phyloP scores from a whole-genome alignment of 2,888 invertebrate genomes.

The Omphaloscelis lunosa region DNA sequence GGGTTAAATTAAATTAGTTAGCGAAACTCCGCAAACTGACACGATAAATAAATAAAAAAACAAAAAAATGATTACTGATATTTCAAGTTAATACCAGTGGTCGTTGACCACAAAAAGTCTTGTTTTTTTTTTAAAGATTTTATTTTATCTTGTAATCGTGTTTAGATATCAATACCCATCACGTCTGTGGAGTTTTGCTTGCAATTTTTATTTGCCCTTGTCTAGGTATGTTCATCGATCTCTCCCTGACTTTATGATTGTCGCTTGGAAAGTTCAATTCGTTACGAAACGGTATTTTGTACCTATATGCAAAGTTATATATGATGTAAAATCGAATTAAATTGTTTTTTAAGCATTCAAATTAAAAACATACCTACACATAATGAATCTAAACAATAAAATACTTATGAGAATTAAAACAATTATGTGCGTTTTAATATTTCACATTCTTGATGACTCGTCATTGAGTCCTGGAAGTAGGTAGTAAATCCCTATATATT shows the following conservation, averaged over 20 bases:
- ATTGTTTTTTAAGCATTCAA: constrained; percentile 37
- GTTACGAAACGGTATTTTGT: constrained; percentile 4
- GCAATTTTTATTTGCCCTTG: neutral
- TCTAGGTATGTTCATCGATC: neutral
- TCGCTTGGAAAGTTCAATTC: neutral
- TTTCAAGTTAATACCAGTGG: neutral
- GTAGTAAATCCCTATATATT: neutral
- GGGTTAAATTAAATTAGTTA: neutral
- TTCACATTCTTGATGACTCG: neutral
- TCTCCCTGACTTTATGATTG: constrained; percentile 11
- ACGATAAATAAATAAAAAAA: neutral
- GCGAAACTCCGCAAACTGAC: neutral
- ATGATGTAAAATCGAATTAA: constrained; percentile 7
- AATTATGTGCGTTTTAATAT: constrained; percentile 4
- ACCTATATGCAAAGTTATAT: constrained; percentile 3
- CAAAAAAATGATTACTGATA: no score
- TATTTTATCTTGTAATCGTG: neutral
- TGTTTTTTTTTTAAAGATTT: neutral
- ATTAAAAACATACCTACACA: constrained; percentile 31
- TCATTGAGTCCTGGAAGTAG: neutral
- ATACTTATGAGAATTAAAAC: constrained; percentile 41
- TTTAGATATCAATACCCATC: neutral
- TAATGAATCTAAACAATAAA: constrained; percentile 50
- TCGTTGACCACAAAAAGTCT: neutral
- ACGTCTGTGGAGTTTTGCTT: neutral